These are phyloP conservation scores for Thymallus thymallus DNA, from an alignment of 2,113 vertebrate species.

Conservation along the genomic window DNA sequence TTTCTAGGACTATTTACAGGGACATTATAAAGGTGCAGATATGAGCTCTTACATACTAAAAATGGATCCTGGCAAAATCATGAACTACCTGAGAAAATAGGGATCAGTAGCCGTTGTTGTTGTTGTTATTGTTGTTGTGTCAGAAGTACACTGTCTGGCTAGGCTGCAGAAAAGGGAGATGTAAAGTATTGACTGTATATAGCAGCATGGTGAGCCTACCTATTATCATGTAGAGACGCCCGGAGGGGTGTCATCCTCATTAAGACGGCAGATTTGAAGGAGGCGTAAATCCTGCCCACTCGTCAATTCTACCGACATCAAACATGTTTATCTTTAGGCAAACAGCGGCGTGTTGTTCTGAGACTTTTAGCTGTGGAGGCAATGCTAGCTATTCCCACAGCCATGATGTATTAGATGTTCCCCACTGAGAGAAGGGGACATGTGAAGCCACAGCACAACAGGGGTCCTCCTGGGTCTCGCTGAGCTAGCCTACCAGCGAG, in stretches of 20 bases:
- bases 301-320: conserved; percentile 44
- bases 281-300: conserved; percentile 38
- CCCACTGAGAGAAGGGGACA: conserved; percentile 1
- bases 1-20: too few species aligned
- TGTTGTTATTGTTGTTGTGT: too few species aligned
- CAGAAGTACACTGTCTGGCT: conserved; percentile 35
- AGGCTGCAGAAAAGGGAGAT: conserved; percentile 22
- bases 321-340: conserved; percentile 55
- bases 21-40: too few species aligned
- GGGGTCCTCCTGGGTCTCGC: neutral
- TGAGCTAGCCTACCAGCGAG: neutral
- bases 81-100: too few species aligned
- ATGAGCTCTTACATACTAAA: too few species aligned
- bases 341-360: conserved; percentile 42
- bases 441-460: conserved; percentile 22
- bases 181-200: conserved; percentile 5
- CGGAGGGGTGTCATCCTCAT: conserved; percentile 26
- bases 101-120: too few species aligned
- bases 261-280: conserved; percentile 29
- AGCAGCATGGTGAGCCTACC: conserved; percentile 46
- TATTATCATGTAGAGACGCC: conserved; percentile 31
- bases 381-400: neutral
- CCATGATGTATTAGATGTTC: neutral
- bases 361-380: conserved; percentile 32
- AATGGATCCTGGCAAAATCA: too few species aligned